Percentiles rank a stretch among this genome's conserved stretches.
These are phyloP conservation scores for Pyxicephalus adspersus DNA, from an alignment of 2,113 vertebrate species.

Conservation along the genomic window DNA sequence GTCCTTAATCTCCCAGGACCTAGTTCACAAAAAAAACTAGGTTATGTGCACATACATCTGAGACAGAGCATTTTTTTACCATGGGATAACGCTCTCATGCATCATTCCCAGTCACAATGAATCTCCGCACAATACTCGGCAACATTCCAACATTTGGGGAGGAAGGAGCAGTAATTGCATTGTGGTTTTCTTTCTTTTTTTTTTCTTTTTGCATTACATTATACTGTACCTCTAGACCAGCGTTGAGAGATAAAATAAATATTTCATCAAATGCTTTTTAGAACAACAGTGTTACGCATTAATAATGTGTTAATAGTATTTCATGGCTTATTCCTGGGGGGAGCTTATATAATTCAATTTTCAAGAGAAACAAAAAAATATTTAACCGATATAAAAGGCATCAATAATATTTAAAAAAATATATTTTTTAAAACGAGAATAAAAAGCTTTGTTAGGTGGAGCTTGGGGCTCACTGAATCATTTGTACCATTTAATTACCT, in stretches of 20 bases:
- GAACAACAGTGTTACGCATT: not conserved
- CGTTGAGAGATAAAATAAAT: not conserved
- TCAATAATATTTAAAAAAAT: no score
- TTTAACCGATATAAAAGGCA: no score
- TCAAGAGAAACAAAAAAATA: no score
- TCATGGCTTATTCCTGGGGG: not conserved
- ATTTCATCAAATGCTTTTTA: conserved; percentile 16
- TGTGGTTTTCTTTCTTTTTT: not conserved
- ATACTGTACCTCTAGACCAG: conserved; percentile 5
- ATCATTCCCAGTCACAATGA: conserved; percentile 55
- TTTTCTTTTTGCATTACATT: conserved; percentile 25
- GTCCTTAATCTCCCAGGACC: conserved; percentile 56
- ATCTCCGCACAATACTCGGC: conserved; percentile 54
- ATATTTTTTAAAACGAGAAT: no score
- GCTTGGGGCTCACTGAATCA: no score
- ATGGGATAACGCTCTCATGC: conserved; percentile 53
- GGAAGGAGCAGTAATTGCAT: conserved; percentile 39
- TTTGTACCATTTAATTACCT: no score
- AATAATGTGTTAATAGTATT: not conserved
- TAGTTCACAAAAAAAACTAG: conserved; percentile 56
- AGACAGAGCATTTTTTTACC: conserved; percentile 53
- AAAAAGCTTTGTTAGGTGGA: no score
- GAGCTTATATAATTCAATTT: not conserved
- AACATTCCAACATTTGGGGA: conserved; percentile 43
- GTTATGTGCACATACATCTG: conserved; percentile 52